Conservation (phyloP, 1,140 invertebrate genomes). For the Brachionus paranguensis region DNA sequence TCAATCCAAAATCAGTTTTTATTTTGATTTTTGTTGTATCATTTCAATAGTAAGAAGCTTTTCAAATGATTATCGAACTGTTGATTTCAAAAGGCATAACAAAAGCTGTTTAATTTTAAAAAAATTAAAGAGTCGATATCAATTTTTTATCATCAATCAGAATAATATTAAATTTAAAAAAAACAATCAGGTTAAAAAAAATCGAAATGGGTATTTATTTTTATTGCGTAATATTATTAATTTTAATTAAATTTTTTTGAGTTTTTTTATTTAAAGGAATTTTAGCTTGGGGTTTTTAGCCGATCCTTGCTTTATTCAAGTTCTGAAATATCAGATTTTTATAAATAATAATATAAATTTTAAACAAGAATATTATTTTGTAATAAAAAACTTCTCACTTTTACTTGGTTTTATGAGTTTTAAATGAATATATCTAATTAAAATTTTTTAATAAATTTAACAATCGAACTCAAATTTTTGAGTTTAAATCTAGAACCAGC, state of each 20-base stretch:
- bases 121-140: not conserved
- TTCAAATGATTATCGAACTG: not conserved
- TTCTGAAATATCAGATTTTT: not conserved
- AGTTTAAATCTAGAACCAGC: too few relatives aligned
- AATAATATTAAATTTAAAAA: not conserved
- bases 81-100: not conserved
- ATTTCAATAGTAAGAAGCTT: not conserved
- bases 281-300: not conserved
- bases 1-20: not conserved
- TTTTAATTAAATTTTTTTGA: not conserved
- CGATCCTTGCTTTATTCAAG: not conserved
- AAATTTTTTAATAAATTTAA: not conserved
- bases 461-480: not conserved
- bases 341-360: not conserved
- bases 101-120: not conserved
- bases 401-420: not conserved
- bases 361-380: not conserved
- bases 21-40: not conserved
- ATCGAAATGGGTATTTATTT: not conserved
- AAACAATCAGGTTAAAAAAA: not conserved
- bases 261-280: not conserved
- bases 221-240: not conserved
- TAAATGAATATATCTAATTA: not conserved
- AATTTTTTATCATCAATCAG: not conserved
- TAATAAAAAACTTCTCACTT: not conserved